Evolutionary conservation across 92 coral and sea anemone species (phyloP).

Genomic region (Paramuricea clavata): DNA sequence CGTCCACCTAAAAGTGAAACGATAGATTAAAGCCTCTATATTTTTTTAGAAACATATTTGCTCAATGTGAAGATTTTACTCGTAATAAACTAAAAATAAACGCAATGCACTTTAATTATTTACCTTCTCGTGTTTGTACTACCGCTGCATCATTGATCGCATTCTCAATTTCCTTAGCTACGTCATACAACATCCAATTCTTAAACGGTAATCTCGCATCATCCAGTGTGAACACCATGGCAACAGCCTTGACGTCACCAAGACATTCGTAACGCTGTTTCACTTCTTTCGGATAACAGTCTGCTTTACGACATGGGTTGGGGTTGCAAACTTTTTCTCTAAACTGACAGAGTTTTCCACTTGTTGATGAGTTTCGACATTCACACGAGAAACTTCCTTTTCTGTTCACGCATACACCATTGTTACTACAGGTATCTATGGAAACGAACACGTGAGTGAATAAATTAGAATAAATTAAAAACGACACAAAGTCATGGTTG

Average conservation of each 20-base stretch:
- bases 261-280: conserved; percentile 70
- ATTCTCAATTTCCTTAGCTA: conserved; percentile 76
- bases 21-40: not conserved
- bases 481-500: too few relatives aligned
- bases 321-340: conserved; percentile 59
- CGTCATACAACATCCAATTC: conserved; percentile 58
- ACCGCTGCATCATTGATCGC: conserved; percentile 70
- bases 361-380: conserved; percentile 46
- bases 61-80: too few relatives aligned
- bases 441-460: too few relatives aligned
- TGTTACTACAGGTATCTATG: conserved; percentile 75
- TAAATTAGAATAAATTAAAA: too few relatives aligned
- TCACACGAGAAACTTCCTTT: conserved; percentile 76
- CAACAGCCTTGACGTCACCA: conserved; percentile 43
- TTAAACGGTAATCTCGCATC: conserved; percentile 31
- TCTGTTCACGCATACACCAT: conserved; percentile 72
- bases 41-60: too few relatives aligned
- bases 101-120: not conserved
- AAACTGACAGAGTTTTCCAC: conserved; percentile 81
- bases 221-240: conserved; percentile 51
- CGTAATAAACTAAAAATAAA: too few relatives aligned
- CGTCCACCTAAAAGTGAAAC: conserved; percentile 41
- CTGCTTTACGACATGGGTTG: conserved; percentile 62
- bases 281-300: conserved; percentile 73
- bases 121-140: conserved; percentile 56